These are phyloP conservation scores for Astropecten irregularis DNA, from an alignment of 53 echinoderm and acorn worm genomes.

Conservation along the genomic window DNA sequence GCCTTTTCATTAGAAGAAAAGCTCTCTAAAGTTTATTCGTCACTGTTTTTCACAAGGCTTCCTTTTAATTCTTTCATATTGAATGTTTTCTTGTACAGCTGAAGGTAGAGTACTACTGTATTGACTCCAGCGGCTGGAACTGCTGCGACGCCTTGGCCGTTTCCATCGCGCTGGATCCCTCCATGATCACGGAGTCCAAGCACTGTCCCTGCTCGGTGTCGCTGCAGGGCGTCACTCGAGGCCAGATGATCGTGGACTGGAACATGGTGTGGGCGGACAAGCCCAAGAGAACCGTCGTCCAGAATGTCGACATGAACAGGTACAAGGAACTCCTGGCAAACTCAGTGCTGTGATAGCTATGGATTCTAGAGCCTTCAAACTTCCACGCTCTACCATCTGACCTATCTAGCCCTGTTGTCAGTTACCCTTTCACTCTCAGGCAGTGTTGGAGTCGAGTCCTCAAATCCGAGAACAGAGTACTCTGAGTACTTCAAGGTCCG, in stretches of 20 bases:
- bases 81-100: background rate
- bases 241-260: slow-evolving; percentile 68
- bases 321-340: slow-evolving; percentile 17
- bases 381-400: background rate
- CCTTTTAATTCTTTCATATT: background rate
- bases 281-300: slow-evolving; percentile 5
- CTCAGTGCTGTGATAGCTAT: slow-evolving; percentile 5
- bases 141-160: slow-evolving; percentile 68
- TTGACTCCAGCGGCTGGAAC: slow-evolving; percentile 10
- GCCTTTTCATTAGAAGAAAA: too few relatives aligned
- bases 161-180: slow-evolving; percentile 23
- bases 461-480: too few relatives aligned
- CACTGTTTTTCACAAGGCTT: background rate
- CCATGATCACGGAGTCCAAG: slow-evolving; percentile 44
- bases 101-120: slow-evolving; percentile 1
- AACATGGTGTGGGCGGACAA: slow-evolving; percentile 35
- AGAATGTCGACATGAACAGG: slow-evolving; percentile 25
- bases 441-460: too few relatives aligned
- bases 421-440: too few relatives aligned
- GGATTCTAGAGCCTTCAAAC: background rate
- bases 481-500: too few relatives aligned
- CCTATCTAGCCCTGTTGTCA: background rate
- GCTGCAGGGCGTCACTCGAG: slow-evolving; percentile 54
- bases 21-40: background rate
- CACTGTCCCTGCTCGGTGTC: slow-evolving; percentile 55